phyloP scores from a whole-genome alignment of 2,888 invertebrate genomes.

The Rotaria socialis region DNA sequence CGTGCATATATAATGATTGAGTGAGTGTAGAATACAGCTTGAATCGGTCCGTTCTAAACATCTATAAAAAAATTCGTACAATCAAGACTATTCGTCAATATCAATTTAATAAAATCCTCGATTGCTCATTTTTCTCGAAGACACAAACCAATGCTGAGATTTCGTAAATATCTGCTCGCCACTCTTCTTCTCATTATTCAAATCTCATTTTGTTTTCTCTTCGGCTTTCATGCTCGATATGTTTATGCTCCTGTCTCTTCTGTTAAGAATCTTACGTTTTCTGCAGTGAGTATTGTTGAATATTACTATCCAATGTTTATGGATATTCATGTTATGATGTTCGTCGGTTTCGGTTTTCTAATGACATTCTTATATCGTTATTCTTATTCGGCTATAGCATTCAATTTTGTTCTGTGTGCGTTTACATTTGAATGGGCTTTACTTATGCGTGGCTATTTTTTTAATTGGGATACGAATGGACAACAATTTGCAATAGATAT shows the following conservation, averaged over 20 bases:
- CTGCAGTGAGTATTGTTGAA: background rate
- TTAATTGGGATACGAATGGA: background rate
- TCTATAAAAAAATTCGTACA: too few relatives aligned
- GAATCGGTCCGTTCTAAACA: too few relatives aligned
- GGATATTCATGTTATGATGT: conserved; percentile 90
- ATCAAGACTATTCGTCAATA: too few relatives aligned
- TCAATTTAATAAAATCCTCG: too few relatives aligned
- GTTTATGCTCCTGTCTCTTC: background rate
- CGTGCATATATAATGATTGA: too few relatives aligned
- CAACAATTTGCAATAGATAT: background rate
- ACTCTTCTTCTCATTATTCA: background rate
- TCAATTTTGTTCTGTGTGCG: conserved; percentile 79
- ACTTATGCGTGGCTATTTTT: conserved; percentile 48
- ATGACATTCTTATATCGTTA: conserved; percentile 90
- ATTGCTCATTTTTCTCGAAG: too few relatives aligned
- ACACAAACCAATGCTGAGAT: too few relatives aligned
- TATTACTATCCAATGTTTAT: conserved; percentile 58
- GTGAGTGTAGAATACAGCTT: too few relatives aligned
- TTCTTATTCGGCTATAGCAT: conserved; percentile 79
- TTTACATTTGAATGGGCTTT: conserved; percentile 78
- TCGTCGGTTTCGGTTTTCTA: conserved; percentile 87
- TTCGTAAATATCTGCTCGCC: background rate
- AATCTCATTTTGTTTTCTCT: background rate
- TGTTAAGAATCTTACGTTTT: too few relatives aligned
- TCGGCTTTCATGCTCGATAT: background rate